Evolutionary conservation across 2,113 vertebrate species (phyloP), one percentile per base, ranked within the genome.

Genomic region (Manacus vitellinus): DNA sequence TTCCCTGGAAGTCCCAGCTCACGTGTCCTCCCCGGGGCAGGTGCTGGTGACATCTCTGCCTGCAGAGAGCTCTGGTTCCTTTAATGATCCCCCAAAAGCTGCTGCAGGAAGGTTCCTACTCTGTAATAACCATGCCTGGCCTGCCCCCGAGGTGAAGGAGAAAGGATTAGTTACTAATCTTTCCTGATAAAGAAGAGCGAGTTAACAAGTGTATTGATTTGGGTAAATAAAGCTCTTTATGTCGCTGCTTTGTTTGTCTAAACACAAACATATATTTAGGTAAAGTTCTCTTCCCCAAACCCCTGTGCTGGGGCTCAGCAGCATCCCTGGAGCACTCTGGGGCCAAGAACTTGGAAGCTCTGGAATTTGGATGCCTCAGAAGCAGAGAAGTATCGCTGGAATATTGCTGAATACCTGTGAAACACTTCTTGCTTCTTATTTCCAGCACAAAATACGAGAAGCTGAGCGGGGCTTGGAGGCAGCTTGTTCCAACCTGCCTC

Each of bases 151-250:
- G 90, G 83, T 81, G 87, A 81, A 80, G 83, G 58, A 76, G 79
- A 85, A 92, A 80, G 87, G 54, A 88, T 94, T 88, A 94, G 46
- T 75, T 70, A 77, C 85, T 68, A 77, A 92, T 91, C 88, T 73
- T 77, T 63, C 28, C 65, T 85, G 70, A 89, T 78, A 77, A 79
- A 63, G 70, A 81, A 73, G 39, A 58, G 17, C 59, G 44, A 85
- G 80, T 85, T 88, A 93, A 85, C 80, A 91, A 76, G 59, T 68
- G 46, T 91, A 95, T 94, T 92, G 94, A 95, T 94, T 89, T 74
- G 13, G 80, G 65, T 73, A 77, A 89, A 73, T 76, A 89, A 88
- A 82, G 59, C 75, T 81, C 66, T 85, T 65, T 54, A 17, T 49
- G 88, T 52, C 5, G 33, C 75, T 85, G 75, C 21, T 55, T 85